A percentile compares a stretch with the other conserved stretches of the same genome.
These are phyloP conservation scores for Zaprionus obscuricornis DNA, from an alignment of 2,888 invertebrate species.

Conservation along the genomic window DNA sequence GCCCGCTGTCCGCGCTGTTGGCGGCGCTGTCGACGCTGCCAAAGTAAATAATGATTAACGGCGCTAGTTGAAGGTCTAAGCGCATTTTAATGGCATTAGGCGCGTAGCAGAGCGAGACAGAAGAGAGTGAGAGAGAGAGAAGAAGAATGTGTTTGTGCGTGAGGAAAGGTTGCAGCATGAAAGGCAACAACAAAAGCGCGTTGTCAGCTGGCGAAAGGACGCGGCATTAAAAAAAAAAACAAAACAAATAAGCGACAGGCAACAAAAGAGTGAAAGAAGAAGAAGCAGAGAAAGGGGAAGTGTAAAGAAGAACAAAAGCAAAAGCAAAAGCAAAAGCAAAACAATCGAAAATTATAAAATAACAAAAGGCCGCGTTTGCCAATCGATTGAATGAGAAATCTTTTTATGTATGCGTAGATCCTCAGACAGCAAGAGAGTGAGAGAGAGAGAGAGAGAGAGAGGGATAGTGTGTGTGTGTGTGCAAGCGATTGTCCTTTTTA, in stretches of 20 bases:
- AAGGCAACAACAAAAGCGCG: slow-evolving; percentile 59
- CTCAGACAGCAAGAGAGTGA: too few species aligned
- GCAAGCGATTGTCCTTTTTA: slow-evolving; percentile 45
- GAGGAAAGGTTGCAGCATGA: background rate
- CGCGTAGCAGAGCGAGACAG: slow-evolving; percentile 4
- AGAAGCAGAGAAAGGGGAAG: slow-evolving; percentile 7
- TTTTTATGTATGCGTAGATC: slow-evolving; percentile 68
- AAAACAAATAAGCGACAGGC: slow-evolving; percentile 13
- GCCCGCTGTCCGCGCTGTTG: background rate
- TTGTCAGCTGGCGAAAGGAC: slow-evolving; percentile 53
- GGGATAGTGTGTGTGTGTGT: too few species aligned
- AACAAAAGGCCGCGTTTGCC: slow-evolving; percentile 59
- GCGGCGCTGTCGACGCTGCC: slow-evolving; percentile 15
- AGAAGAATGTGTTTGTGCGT: background rate
- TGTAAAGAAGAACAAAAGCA: background rate
- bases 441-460: too few species aligned
- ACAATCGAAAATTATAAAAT: slow-evolving; percentile 78
- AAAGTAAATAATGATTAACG: slow-evolving; percentile 73
- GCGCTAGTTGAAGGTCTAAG: slow-evolving; percentile 59
- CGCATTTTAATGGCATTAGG: slow-evolving; percentile 67
- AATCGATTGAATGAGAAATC: slow-evolving; percentile 73
- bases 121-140: background rate
- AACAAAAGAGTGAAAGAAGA: slow-evolving; percentile 26
- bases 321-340: slow-evolving; percentile 63
- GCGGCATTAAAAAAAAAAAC: slow-evolving; percentile 27